Base-by-base conservation (phyloP, 2,797 vertebrate species). In the Nannoperca australis region DNA sequence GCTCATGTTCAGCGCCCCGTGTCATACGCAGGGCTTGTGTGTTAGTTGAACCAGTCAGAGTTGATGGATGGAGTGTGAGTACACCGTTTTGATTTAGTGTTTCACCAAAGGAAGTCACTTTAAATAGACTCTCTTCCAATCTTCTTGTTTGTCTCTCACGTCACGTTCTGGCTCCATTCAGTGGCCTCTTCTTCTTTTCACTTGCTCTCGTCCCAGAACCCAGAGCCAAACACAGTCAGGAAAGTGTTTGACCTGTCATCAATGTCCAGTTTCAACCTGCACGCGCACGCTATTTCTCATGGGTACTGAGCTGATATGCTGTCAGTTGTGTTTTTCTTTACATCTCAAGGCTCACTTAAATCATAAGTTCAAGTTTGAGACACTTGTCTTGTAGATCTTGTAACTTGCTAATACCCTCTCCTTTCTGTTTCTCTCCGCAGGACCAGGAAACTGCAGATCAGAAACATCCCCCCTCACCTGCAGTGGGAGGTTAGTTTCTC, bases 381-480 rank as follows among this genome's bases (percentile, higher is more conserved):
- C 4, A 3, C 15, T 45, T 58, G 24, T 78, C 5, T 34, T 34
- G 34, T 32, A 18, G 2, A 18, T 22, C 40, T 14, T 2, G 32
- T 8, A 53, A 50, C 44, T 59, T 42, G 27, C 75, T 81, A 72
- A 88, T 47, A 1, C 47, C 27, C 2, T 59, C 22, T 22, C 17
- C 15, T 82, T 75, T 20, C 73, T 70, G 50, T 80, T 22, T 89
- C 14, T 79, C 50, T 76, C 83, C 75, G 22, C 91, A 99, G 97
- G 95, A 98, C 97, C 92, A 96, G 96, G 90, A 99, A 98, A 75
- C 96, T 99, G 84, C 97, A 98, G 89, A 98, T 99, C 91, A 92
- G 97, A 85, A 99, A 98, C 91, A 99, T 98, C 69, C 97, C 97
- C 2, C 97, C 97, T 36, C 97, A 98, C 92, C 95, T 99, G 88